Evolutionary conservation across 2,113 vertebrate genomes (phyloP), one percentile per base, ranked within the genome.

Genomic region (Rhizomys pruinosus): DNA sequence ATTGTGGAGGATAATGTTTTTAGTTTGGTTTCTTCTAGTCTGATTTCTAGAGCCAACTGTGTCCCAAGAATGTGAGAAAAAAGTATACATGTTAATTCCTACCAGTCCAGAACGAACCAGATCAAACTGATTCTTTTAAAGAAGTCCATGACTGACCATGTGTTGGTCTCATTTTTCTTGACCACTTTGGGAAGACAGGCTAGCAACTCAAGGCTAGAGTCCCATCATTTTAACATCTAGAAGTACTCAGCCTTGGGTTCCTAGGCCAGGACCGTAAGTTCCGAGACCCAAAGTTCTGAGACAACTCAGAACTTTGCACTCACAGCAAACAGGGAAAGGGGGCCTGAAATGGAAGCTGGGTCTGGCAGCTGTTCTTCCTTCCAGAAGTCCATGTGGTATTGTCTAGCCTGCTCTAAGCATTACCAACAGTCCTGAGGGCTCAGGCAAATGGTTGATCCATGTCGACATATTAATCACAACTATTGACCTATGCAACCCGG

Each of bases 261-360:
- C 12, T 72, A 98, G 98, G 72, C 90, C 98, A 20, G 87, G 68
- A 29, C 96, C 97, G 86, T 97, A 97, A n/a, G n/a, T n/a, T n/a
- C n/a, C n/a, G n/a, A n/a, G n/a, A n/a, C n/a, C n/a, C n/a, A n/a
- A n/a, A n/a, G n/a, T n/a, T n/a, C n/a, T n/a, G n/a, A n/a, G n/a
- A n/a, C n/a, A n/a, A 97, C 97, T 78, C 96, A 96, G 94, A 97
- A 97, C 93, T 97, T 95, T n/a, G 87, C 97, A 34, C 91, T 96
- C 77, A 97, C 82, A 52, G 34, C 69, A 42, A 64, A 79, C 27
- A 32, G 16, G 88, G 37, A 39, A 68, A 47, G 63, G 72, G 22
- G 5, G 3, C 19, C 44, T 12, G 44, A n/a, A 12, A 16, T 0
- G 3, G 69, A 39, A 0, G 4, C 29, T 52, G 0, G 19, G 29